Percentiles rank a stretch among this genome's conserved stretches.
These are phyloP conservation scores for Diprion similis DNA, from an alignment of 1,140 invertebrate species.

Conservation along the genomic window DNA sequence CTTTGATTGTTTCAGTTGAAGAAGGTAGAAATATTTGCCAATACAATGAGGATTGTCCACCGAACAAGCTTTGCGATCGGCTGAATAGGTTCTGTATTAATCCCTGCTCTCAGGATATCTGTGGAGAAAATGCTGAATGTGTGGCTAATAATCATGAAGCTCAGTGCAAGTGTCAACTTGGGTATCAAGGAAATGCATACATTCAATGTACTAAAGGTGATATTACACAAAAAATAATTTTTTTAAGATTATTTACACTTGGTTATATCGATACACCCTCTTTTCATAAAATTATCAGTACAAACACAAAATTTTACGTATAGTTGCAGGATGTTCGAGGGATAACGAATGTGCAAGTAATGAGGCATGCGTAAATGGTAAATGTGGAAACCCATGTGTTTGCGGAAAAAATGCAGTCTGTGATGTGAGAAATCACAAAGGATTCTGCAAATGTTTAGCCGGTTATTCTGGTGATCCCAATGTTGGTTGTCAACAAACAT, in stretches of 20 bases:
- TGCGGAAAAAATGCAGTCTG: slow-evolving; percentile 80
- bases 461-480: slow-evolving; percentile 77
- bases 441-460: slow-evolving; percentile 77
- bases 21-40: slow-evolving; percentile 78
- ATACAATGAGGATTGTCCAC: slow-evolving; percentile 89
- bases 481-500: slow-evolving; percentile 66
- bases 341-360: slow-evolving; percentile 73
- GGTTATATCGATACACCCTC: neutral
- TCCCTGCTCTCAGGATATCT: slow-evolving; percentile 82
- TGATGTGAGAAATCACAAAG: slow-evolving; percentile 76
- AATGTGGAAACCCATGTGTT: slow-evolving; percentile 77
- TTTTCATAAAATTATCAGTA: slow-evolving; percentile 3
- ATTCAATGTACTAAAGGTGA: slow-evolving; percentile 72
- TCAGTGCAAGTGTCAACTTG: slow-evolving; percentile 78
- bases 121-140: slow-evolving; percentile 86
- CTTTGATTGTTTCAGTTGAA: slow-evolving; percentile 62
- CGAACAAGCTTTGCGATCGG: slow-evolving; percentile 80
- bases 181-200: slow-evolving; percentile 82
- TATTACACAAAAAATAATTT: neutral
- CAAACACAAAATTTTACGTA: slow-evolving; percentile 32
- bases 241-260: neutral
- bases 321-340: slow-evolving; percentile 71
- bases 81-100: slow-evolving; percentile 83
- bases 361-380: slow-evolving; percentile 77
- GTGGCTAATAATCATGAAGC: slow-evolving; percentile 77